Evolutionary conservation across 2,113 vertebrate species (phyloP), one percentile per base, ranked within the genome.

Genomic region (Tautogolabrus adspersus): DNA sequence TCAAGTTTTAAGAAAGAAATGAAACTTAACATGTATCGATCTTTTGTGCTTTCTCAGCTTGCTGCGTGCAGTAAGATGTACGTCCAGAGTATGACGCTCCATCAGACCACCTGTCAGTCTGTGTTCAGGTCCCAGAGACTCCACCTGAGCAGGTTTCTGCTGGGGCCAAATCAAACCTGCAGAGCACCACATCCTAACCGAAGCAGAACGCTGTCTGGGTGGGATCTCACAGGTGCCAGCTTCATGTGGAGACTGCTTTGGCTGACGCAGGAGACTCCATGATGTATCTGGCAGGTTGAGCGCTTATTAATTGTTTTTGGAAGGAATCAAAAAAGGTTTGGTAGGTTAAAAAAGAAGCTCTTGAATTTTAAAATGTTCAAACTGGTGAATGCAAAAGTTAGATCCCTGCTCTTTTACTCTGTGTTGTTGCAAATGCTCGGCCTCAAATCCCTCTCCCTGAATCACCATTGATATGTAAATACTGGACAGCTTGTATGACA

Each of bases 21-120:
- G 42, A 77, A 16, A 18, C 19, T 8, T 72, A 52, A 83, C 61
- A 60, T 69, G 60, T n/a, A n/a, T 64, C 16, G 6, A 49, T 66
- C 55, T 8, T 54, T 64, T 67, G 15, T 87, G 46, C 83, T 78
- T 86, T 22, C 58, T 58, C 87, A 95, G 94, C 91, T 8, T 95
- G 94, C 79, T 94, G 93, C 86, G 67, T 95, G 84, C 94, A 95
- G 90, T 95, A 69, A 90, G 19, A 22, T 2, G 1, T 38, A 55
- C 15, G 19, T 26, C 9, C 79, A 56, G 70, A 66, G 23, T 56
- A 74, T 49, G 69, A 30, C 61, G 21, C 62, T 42, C 44, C 34
- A 16, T 38, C 66, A 30, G 52, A 54, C 55, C 7, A 56, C 63
- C 75, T 34, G 63, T 76, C 84, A 60, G 60, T 34, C 61, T 56